phyloP scores from a whole-genome alignment of 2,113 vertebrate genomes.

The Hydropotes inermis region DNA sequence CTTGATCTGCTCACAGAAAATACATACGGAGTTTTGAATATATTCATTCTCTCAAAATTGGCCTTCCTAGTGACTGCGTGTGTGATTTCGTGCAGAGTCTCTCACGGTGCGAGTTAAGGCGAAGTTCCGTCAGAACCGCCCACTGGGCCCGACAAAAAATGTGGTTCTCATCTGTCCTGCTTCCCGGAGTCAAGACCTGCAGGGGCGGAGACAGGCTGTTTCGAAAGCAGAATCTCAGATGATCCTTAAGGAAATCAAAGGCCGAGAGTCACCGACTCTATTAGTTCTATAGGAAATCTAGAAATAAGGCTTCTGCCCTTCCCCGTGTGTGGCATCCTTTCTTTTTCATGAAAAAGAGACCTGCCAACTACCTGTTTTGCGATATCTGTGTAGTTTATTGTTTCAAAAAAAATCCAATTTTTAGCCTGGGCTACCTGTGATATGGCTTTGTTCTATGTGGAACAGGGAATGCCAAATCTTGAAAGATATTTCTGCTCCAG shows the following conservation, averaged over 20 bases:
- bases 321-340: accelerated
- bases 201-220: background rate
- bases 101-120: background rate
- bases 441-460: background rate
- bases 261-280: accelerated
- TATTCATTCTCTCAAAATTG: background rate
- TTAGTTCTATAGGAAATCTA: too few species aligned
- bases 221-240: accelerated
- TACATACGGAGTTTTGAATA: background rate
- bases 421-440: background rate
- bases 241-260: accelerated
- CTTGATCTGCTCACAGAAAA: background rate
- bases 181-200: too few species aligned
- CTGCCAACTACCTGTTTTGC: background rate
- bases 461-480: background rate
- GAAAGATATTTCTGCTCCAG: background rate
- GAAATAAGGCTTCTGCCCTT: accelerated
- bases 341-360: background rate
- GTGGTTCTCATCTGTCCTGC: accelerated
- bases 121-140: accelerated
- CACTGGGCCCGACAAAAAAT: accelerated
- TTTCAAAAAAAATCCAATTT: background rate
- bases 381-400: background rate
- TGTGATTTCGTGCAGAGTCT: accelerated
- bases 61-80: accelerated